phyloP scores from a whole-genome alignment of 2,888 invertebrate species.

The Synergus itoensis region DNA sequence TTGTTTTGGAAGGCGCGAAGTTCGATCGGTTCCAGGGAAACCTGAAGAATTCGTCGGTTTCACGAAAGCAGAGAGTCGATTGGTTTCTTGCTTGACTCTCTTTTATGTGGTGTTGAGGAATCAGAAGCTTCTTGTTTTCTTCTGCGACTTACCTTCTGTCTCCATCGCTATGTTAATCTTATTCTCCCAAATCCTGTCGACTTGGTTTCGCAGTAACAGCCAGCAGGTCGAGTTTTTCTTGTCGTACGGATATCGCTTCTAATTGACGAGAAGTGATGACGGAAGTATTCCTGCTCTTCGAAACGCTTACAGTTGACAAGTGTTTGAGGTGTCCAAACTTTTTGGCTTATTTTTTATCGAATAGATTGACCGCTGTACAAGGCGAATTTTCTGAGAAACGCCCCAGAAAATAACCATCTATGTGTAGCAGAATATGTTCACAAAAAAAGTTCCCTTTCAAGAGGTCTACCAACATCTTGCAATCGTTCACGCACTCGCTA shows the following conservation, averaged over 20 bases:
- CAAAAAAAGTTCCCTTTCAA: too few species aligned
- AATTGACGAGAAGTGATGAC: conserved; percentile 69
- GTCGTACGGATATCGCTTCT: conserved; percentile 67
- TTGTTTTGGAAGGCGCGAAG: conserved; percentile 63
- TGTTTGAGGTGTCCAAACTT: conserved; percentile 71
- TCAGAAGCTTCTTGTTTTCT: conserved; percentile 37
- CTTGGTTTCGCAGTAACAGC: conserved; percentile 66
- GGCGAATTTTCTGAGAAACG: too few species aligned
- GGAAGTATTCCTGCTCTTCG: conserved; percentile 56
- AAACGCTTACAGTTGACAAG: conserved; percentile 61
- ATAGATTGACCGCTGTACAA: too few species aligned
- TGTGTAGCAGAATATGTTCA: too few species aligned
- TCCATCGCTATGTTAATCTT: conserved; percentile 70
- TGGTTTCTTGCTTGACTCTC: conserved; percentile 58
- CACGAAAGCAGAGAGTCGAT: conserved; percentile 55
- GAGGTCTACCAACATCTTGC: too few species aligned
- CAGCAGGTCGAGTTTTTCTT: conserved; percentile 69
- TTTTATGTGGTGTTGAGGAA: conserved; percentile 38
- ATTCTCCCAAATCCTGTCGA: conserved; percentile 68
- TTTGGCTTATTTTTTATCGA: conserved; percentile 63
- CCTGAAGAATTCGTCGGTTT: conserved; percentile 62
- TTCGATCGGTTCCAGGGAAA: conserved; percentile 62
- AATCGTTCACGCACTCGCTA: too few species aligned
- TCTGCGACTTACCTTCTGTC: conserved; percentile 33
- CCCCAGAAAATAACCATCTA: too few species aligned